These are phyloP conservation scores for Diarsia brunnea DNA, from an alignment of 2,888 invertebrate species.

Conservation along the genomic window DNA sequence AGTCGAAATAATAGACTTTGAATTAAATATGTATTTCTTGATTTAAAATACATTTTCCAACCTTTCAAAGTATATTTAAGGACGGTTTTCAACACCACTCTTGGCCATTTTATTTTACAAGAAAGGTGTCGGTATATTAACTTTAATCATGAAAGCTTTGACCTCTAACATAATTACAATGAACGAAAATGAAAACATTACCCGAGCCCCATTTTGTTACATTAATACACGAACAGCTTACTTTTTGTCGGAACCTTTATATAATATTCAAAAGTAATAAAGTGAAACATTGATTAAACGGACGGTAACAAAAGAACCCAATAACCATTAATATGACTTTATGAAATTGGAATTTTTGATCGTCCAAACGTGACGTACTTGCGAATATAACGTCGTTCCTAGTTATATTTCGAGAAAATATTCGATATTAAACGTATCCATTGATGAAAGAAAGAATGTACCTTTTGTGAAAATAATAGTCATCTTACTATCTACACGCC, in stretches of 20 bases:
- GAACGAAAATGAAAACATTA: constrained; percentile 29
- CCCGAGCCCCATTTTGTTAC: constrained; percentile 20
- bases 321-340: constrained; percentile 68
- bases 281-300: constrained; percentile 64
- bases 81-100: constrained; percentile 10
- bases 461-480: constrained; percentile 14
- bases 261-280: constrained; percentile 64
- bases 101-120: constrained; percentile 20
- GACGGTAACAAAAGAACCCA: constrained; percentile 60
- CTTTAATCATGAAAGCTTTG: constrained; percentile 35
- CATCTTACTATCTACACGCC: background rate
- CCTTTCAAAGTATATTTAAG: background rate
- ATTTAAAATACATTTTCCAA: background rate
- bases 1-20: background rate
- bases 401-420: constrained; percentile 35
- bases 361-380: constrained; percentile 53
- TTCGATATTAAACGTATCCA: constrained; percentile 35
- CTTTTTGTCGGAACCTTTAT: constrained; percentile 34
- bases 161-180: constrained; percentile 31
- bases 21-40: background rate
- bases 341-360: constrained; percentile 67
- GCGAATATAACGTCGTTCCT: constrained; percentile 27
- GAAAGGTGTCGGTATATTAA: constrained; percentile 21
- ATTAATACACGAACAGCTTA: constrained; percentile 46
- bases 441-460: constrained; percentile 26